These are phyloP conservation scores for Panulirus ornatus DNA, from an alignment of 1,140 invertebrate species.

Conservation along the genomic window DNA sequence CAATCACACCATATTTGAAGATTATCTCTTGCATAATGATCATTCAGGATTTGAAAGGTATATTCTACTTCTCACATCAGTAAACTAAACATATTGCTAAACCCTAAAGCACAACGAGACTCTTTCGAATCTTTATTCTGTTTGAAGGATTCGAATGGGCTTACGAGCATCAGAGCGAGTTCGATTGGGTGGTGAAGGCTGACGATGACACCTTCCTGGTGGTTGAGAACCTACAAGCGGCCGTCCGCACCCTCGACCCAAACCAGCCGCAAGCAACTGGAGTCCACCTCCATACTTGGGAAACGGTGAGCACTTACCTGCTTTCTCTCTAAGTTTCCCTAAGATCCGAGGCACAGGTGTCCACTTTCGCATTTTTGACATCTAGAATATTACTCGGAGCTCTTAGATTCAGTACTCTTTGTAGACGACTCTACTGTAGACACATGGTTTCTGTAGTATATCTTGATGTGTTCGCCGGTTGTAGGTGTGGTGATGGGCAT, in stretches of 20 bases:
- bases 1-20: too few species aligned
- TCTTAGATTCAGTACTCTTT: too few species aligned
- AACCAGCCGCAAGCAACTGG: constrained; percentile 58
- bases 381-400: too few species aligned
- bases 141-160: constrained; percentile 67
- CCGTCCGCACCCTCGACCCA: constrained; percentile 49
- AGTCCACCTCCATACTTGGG: constrained; percentile 65
- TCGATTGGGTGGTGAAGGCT: constrained; percentile 70
- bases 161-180: constrained; percentile 48
- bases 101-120: neutral
- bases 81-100: neutral
- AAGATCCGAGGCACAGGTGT: too few species aligned
- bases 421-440: too few species aligned
- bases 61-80: neutral
- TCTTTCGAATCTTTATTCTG: neutral
- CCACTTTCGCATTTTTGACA: too few species aligned
- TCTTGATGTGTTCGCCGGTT: too few species aligned
- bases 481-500: too few species aligned
- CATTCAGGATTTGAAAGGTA: neutral
- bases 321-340: too few species aligned
- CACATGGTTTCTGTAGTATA: too few species aligned
- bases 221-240: constrained; percentile 63
- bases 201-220: constrained; percentile 74
- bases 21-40: too few species aligned
- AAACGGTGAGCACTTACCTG: constrained; percentile 38